Evolutionary conservation across 2,797 vertebrate species (phyloP).

Genomic region (Micropoecilia bifurca): DNA sequence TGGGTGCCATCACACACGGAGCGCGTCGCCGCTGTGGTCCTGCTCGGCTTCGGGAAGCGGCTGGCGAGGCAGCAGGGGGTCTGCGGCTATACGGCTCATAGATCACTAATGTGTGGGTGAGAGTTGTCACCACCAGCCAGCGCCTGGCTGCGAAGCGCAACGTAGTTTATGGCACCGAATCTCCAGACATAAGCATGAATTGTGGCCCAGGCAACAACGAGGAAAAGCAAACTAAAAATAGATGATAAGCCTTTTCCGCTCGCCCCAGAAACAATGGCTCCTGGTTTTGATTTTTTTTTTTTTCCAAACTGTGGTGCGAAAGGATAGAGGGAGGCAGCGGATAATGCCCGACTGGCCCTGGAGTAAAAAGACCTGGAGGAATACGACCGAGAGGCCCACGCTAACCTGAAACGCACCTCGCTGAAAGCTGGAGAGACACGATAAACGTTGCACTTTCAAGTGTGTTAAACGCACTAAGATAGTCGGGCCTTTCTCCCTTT

Average conservation of each 20-base stretch:
- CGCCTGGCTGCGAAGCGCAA: conserved; percentile 62
- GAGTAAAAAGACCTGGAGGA: conserved; percentile 43
- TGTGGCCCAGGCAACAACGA: conserved; percentile 73
- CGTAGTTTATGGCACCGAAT: conserved; percentile 69
- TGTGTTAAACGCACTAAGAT: conserved; percentile 62
- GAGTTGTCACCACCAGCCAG: conserved; percentile 71
- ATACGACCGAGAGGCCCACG: conserved; percentile 36
- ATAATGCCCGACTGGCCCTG: conserved; percentile 36
- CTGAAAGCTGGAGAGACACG: conserved; percentile 51
- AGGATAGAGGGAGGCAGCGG: conserved; percentile 35
- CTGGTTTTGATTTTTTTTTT: conserved; percentile 47
- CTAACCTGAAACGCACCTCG: conserved; percentile 55
- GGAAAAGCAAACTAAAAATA: conserved; percentile 75
- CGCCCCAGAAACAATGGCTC: conserved; percentile 72
- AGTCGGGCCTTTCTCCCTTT: conserved; percentile 58
- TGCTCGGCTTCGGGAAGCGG: conserved; percentile 40
- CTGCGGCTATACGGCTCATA: conserved; percentile 64
- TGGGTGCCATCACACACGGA: conserved; percentile 58
- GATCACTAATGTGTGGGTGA: conserved; percentile 76
- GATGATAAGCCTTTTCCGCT: conserved; percentile 63
- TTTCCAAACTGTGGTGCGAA: conserved; percentile 31
- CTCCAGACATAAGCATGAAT: conserved; percentile 60
- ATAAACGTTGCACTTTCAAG: conserved; percentile 68
- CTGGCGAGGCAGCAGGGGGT: conserved; percentile 50
- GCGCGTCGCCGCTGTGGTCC: conserved; percentile 53